A percentile compares a stretch with the other conserved stretches of the same genome.
Conservation (phyloP, 64 coral and sea anemone species). For the Dendrophyllia cribrosa region DNA sequence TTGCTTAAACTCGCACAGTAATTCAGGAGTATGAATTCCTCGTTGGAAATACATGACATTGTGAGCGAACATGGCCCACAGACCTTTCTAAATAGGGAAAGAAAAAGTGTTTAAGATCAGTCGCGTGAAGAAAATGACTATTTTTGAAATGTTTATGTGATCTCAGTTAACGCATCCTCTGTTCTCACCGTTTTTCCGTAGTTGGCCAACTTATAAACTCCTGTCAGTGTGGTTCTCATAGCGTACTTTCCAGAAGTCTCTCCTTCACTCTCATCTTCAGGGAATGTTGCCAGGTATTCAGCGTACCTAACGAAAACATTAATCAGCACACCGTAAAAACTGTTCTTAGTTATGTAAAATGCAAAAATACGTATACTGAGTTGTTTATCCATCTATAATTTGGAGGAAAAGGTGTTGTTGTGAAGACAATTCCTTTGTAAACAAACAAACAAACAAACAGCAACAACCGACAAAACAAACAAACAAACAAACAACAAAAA, state of each 20-base stretch:
- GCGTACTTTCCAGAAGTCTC: slow-evolving; percentile 87
- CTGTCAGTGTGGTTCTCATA: slow-evolving; percentile 89
- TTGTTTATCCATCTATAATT: too few species aligned
- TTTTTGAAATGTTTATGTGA: too few species aligned
- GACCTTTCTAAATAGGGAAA: slow-evolving; percentile 63
- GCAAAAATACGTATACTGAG: too few species aligned
- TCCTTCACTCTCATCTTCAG: slow-evolving; percentile 79
- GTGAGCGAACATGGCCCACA: slow-evolving; percentile 92
- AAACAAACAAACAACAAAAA: too few species aligned
- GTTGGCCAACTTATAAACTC: slow-evolving; percentile 82
- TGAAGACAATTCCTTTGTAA: too few species aligned
- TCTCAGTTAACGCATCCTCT: too few species aligned
- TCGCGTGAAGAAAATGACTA: too few species aligned
- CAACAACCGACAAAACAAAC: too few species aligned
- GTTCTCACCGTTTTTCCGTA: slow-evolving; percentile 92
- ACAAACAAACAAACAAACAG: too few species aligned
- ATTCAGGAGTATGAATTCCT: slow-evolving; percentile 69
- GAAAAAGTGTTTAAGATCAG: background rate
- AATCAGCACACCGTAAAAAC: background rate
- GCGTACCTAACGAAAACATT: slow-evolving; percentile 65
- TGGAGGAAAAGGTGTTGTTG: too few species aligned
- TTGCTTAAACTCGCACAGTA: slow-evolving; percentile 53
- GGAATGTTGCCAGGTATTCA: slow-evolving; percentile 91
- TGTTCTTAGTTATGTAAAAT: background rate
- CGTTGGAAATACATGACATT: slow-evolving; percentile 83